Evolutionary conservation across 2,797 vertebrate species (phyloP).

Genomic region (Calcarius lapponicus): DNA sequence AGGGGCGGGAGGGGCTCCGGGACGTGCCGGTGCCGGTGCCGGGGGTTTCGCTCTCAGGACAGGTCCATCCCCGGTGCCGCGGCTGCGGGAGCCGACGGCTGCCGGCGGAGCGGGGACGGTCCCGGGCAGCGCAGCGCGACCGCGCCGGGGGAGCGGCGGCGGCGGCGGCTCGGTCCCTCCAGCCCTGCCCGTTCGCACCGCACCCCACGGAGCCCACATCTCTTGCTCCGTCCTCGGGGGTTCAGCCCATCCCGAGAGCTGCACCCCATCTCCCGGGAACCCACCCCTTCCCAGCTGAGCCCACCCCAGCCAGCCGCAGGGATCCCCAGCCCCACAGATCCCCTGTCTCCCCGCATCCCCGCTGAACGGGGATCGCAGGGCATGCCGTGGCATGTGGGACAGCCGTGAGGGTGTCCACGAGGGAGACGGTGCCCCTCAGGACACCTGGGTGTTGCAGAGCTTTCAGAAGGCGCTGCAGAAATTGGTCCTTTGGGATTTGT

Average conservation of each 20-base stretch:
- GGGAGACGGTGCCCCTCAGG: background rate
- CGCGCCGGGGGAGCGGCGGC: background rate
- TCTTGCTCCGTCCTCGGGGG: background rate
- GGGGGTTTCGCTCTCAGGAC: no score
- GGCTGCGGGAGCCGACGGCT: background rate
- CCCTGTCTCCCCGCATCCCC: accelerated
- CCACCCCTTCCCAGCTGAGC: background rate
- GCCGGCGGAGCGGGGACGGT: background rate
- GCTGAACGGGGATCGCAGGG: no score
- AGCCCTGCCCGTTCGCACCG: background rate
- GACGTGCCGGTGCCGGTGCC: background rate
- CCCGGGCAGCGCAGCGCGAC: background rate
- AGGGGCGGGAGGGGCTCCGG: background rate
- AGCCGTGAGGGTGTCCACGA: no score
- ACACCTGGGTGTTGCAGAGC: accelerated
- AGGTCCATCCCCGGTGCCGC: background rate
- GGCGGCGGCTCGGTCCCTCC: background rate
- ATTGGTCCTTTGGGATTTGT: background rate
- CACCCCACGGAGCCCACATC: background rate
- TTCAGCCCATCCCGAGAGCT: background rate
- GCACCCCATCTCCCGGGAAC: background rate
- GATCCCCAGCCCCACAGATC: background rate
- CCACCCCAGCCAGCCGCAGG: background rate
- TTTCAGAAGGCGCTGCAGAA: background rate
- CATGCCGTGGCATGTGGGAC: background rate